Percentiles rank a stretch among this genome's conserved stretches.
Conservation (phyloP, 2,888 invertebrate species). For the Petrolisthes manimaculis region DNA sequence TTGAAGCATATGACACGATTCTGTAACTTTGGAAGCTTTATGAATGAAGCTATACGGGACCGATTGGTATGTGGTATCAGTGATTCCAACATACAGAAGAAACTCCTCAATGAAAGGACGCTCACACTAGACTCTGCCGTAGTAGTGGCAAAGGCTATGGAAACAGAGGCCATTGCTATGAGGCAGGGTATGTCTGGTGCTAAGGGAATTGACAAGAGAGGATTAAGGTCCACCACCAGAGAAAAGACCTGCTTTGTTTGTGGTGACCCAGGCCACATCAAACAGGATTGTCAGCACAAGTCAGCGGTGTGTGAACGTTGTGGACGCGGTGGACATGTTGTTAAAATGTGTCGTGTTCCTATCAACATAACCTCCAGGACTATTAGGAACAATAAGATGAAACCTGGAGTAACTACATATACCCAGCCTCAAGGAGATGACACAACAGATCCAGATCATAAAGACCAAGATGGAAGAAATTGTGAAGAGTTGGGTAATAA, state of each 20-base stretch:
- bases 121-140: neutral
- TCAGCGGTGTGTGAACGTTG: neutral
- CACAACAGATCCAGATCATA: too few species aligned
- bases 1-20: neutral
- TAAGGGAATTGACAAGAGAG: neutral
- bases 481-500: slow-evolving; percentile 15
- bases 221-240: neutral
- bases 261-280: neutral
- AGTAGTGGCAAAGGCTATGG: neutral
- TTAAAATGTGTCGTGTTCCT: neutral
- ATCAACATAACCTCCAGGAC: neutral
- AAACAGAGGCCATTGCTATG: neutral
- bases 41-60: slow-evolving; percentile 12
- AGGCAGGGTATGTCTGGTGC: neutral
- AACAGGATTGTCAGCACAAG: neutral
- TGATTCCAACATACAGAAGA: neutral
- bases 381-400: neutral
- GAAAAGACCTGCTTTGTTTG: neutral
- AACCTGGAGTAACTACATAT: too few species aligned
- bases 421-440: too few species aligned
- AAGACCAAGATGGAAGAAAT: neutral
- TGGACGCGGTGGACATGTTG: neutral
- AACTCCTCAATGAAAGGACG: neutral
- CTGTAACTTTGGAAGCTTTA: slow-evolving; percentile 1
- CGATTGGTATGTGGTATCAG: neutral